These are phyloP conservation scores for Siniperca scherzeri DNA, from an alignment of 2,797 vertebrate genomes.

Conservation along the genomic window DNA sequence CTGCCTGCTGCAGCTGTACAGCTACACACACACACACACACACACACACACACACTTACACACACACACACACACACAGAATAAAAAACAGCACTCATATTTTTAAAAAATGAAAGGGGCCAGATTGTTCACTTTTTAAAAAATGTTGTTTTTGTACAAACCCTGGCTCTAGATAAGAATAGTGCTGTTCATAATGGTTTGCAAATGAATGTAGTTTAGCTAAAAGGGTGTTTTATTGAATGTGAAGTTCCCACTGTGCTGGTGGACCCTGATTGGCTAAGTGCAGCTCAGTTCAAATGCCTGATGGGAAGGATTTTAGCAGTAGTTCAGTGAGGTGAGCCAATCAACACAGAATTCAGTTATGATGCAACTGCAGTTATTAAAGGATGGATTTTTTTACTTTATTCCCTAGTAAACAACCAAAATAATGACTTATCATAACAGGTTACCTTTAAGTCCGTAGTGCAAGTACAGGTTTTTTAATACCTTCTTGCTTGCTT, in stretches of 20 bases:
- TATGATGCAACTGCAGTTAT: not conserved
- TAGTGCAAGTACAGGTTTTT: not conserved
- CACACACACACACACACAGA: not conserved
- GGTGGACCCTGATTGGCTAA: constrained; percentile 46
- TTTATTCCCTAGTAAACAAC: not conserved
- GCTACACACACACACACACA: not conserved
- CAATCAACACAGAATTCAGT: constrained; percentile 23
- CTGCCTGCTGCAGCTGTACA: constrained; percentile 52
- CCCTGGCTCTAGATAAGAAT: constrained; percentile 9
- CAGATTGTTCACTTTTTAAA: constrained; percentile 45
- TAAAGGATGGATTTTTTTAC: not conserved
- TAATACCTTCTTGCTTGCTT: constrained; percentile 15
- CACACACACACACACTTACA: not conserved
- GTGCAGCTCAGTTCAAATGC: constrained; percentile 40
- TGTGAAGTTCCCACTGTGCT: constrained; percentile 17
- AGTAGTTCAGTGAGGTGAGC: constrained; percentile 24
- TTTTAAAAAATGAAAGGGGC: constrained; percentile 50
- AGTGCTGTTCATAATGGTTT: constrained; percentile 42
- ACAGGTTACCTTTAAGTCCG: not conserved
- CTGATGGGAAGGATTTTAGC: constrained; percentile 45
- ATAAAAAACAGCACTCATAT: constrained; percentile 3
- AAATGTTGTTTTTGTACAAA: constrained; percentile 28
- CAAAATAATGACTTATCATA: not conserved
- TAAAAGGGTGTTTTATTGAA: constrained; percentile 49
- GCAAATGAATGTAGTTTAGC: constrained; percentile 55